Base-by-base conservation (phyloP, 1,140 invertebrate genomes). In the Drosophila cardini region DNA sequence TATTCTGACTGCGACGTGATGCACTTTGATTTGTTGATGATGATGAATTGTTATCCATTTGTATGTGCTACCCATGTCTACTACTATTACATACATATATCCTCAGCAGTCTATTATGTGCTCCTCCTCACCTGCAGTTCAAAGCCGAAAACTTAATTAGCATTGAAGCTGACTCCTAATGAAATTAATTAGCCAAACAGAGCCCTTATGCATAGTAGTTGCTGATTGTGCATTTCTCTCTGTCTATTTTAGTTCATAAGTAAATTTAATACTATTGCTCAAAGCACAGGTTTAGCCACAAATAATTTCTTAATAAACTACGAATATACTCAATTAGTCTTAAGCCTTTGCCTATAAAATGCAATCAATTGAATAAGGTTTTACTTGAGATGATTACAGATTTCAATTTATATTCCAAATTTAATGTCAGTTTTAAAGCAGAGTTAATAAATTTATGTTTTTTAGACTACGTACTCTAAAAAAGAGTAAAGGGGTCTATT, bases 161-260 rank as follows among this genome's bases (percentile, higher is more conserved):
- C 61, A 72, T 64, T 71, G 65, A 45, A 58, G 57, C 43, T 56
- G 43, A 18, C 45, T 36, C 38, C 45, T 65, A 77, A 74, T 76
- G 58, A 64, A 80, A 77, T 80, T 80, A 80, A 80, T 77, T 77
- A 69, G 56, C 70, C 69, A 40, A 48, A 60, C 57, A 45, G 32
- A 58, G 53, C 38, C 2, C 42, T 7, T 13, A 21, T 15, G 52
- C 34, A 11, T 32, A 34, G 21, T 16, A 57, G 11, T 53, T 53
- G 72, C 65, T 75, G 70, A 79, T 77, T 73, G 74, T 32, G 38
- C 48, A 68, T 52, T 72, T 58, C 42, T 57, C 42, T 18, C n/a
- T 9, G 21, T 26, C 21, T 26, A 5, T 26, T 26, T 26, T n/a
- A n/a, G 53, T 13, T n/a, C 46, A 52, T 70, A 63, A 62, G 48